These are phyloP conservation scores for Popillia japonica DNA, from an alignment of 1,140 invertebrate species.

Conservation along the genomic window DNA sequence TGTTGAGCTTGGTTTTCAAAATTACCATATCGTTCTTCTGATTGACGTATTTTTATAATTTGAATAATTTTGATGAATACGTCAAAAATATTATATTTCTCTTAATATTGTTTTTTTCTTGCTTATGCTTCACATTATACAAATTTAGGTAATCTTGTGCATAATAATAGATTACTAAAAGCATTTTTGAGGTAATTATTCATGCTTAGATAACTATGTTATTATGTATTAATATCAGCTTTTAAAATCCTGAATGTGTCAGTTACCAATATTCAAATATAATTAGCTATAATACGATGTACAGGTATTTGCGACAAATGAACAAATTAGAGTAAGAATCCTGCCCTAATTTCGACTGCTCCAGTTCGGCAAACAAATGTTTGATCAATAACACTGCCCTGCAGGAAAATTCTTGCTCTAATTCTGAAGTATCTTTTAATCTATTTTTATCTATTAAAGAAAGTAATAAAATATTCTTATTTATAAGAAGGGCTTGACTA, in stretches of 20 bases:
- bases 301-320: neutral
- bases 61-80: neutral
- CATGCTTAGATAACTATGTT: neutral
- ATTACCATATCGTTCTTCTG: neutral
- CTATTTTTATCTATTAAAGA: too few relatives aligned
- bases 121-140: too few relatives aligned
- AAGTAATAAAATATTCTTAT: too few relatives aligned
- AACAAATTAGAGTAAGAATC: neutral
- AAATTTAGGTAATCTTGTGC: too few relatives aligned
- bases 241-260: neutral
- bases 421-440: too few relatives aligned
- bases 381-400: conserved; percentile 24
- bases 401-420: neutral
- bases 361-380: conserved; percentile 5
- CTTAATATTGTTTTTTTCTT: neutral
- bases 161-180: neutral
- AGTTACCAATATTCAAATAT: neutral
- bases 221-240: neutral
- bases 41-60: neutral
- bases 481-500: too few relatives aligned
- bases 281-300: neutral
- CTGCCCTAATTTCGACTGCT: neutral
- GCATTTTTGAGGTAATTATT: neutral
- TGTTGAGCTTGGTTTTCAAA: neutral
- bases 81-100: neutral